A percentile compares a stretch with the other conserved stretches of the same genome.
Evolutionary conservation across 2,888 invertebrate genomes (phyloP).

Genomic region (Acanthosoma haemorrhoidale): DNA sequence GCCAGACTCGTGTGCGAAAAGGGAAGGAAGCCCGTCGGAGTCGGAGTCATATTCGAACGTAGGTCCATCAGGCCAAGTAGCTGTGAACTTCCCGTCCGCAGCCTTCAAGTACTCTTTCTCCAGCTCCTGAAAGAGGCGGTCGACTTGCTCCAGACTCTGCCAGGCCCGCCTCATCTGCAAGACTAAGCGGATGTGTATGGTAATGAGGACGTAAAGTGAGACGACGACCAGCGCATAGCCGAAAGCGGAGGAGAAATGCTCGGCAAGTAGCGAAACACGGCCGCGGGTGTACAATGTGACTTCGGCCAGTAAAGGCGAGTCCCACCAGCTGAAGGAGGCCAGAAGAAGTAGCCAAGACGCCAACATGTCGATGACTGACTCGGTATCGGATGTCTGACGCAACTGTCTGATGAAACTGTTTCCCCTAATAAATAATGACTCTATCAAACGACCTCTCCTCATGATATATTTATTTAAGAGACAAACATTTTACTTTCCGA

Average conservation of each 20-base stretch:
- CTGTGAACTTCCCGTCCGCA: too few species aligned
- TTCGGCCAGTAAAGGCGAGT: background rate
- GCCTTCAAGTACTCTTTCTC: background rate
- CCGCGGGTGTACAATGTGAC: background rate
- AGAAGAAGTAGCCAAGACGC: background rate
- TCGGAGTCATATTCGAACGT: too few species aligned
- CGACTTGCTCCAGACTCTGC: background rate
- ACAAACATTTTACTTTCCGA: too few species aligned
- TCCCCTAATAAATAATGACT: too few species aligned
- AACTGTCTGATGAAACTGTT: background rate
- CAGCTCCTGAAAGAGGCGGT: background rate
- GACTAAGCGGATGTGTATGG: too few species aligned
- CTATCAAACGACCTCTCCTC: too few species aligned
- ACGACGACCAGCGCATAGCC: too few species aligned
- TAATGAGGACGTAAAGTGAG: background rate
- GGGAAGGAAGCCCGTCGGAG: too few species aligned
- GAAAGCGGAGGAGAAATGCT: background rate
- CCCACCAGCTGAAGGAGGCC: background rate
- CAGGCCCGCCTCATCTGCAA: background rate
- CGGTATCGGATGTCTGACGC: background rate
- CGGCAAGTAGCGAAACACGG: background rate
- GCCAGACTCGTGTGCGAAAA: too few species aligned
- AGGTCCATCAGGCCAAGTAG: too few species aligned
- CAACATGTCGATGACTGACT: background rate
- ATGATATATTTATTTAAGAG: background rate